Conservation (phyloP, 1,140 invertebrate species). For the Drosophila tsacasi region DNA sequence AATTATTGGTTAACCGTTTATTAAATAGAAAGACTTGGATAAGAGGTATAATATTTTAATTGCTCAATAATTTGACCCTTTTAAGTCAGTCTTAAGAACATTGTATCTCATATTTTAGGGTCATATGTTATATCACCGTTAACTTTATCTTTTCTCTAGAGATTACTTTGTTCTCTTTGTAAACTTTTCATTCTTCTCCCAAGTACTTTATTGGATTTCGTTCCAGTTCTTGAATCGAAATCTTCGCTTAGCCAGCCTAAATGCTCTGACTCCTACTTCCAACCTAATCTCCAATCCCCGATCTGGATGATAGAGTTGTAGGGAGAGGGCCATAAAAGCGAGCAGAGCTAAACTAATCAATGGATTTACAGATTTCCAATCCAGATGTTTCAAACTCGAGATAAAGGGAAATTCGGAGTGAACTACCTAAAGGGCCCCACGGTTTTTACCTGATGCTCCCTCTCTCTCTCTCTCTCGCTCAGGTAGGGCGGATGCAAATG, state of each 20-base stretch:
- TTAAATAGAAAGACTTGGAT: background rate
- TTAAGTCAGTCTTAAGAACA: background rate
- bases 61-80: background rate
- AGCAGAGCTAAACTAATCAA: constrained; percentile 31
- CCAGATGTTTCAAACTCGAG: constrained; percentile 38
- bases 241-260: constrained; percentile 5
- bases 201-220: background rate
- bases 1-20: background rate
- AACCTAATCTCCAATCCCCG: constrained; percentile 5
- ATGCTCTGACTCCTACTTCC: background rate
- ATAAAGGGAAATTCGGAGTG: constrained; percentile 29
- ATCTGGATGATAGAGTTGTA: constrained; percentile 56
- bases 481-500: constrained; percentile 63
- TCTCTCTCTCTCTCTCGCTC: background rate
- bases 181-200: background rate
- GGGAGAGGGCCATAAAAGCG: constrained; percentile 53
- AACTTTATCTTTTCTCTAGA: background rate
- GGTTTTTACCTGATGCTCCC: constrained; percentile 9
- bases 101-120: background rate
- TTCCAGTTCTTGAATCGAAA: constrained; percentile 13
- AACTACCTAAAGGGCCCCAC: constrained; percentile 29
- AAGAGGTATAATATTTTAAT: background rate
- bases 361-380: constrained; percentile 34
- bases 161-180: background rate
- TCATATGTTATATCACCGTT: background rate